Evolutionary conservation across 1,140 invertebrate species (phyloP), one percentile per base, ranked within the genome.

Genomic region (Cylas formicarius): DNA sequence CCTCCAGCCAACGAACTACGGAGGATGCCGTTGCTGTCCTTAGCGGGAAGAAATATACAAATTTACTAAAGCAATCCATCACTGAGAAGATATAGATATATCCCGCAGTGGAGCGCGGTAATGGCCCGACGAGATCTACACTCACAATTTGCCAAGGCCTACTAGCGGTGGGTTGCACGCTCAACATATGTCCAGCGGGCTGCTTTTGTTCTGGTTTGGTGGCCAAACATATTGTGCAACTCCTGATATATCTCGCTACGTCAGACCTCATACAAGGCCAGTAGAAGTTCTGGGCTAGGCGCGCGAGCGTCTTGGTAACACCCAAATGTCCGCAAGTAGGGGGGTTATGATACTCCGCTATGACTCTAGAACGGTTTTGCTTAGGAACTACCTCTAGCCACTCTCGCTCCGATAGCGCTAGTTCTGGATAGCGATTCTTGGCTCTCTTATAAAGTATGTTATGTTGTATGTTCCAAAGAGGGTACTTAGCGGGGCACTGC

Each of bases 71-170:
- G 43, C 43, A 49, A 22, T 66, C 61, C 17, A 31, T 38, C 6
- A 63, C 40, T n/a, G 68, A 62, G 2, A 69, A 31, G 6, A 69
- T 47, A 50, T 62, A 67, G 10, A 39, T 52, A 44, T 61, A 55
- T 2, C 53, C 53, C 11, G 17, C 28, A 3, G 21, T 19, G 8
- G 50, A 62, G 8, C 42, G 21, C 0, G 56, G 53, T 10, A 63
- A 49, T 7, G 62, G 57, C 6, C 61, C 55, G 57, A 70, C 42
- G 60, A 74, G 40, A 63, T 70, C 44, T 3, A 62, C 34, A 1
- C 56, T 48, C 8, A 60, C 49, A 1, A 46, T 20, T 47, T 65
- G 41, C 34, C 34, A 52, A 29, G 53, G 53, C 29, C 22, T 37
- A 23, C 19, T n/a, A 16, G 48, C 32, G 26, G 33, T 33, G 31